Percentiles rank a stretch among this genome's conserved stretches.
Evolutionary conservation across 2,888 invertebrate genomes (phyloP).

Genomic region (Mantis religiosa): DNA sequence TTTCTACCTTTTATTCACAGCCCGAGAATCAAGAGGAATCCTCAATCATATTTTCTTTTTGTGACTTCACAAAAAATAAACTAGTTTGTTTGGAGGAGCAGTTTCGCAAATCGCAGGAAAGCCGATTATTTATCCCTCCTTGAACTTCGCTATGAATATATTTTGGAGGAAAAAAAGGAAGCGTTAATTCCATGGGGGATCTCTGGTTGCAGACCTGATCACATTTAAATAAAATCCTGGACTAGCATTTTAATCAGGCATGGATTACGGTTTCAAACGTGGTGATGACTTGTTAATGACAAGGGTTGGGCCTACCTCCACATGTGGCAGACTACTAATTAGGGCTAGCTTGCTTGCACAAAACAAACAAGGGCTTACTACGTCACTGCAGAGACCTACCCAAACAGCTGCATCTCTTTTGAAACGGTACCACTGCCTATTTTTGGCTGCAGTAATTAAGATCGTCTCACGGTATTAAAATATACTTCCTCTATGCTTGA

Average conservation of each 20-base stretch:
- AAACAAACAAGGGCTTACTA: neutral
- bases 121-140: too few relatives aligned
- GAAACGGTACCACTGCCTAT: neutral
- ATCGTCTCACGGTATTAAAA: too few relatives aligned
- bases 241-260: slow-evolving; percentile 18
- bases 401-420: neutral
- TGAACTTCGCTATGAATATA: too few relatives aligned
- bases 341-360: neutral
- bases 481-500: too few relatives aligned
- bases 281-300: slow-evolving; percentile 23
- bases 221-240: slow-evolving; percentile 13
- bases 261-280: slow-evolving; percentile 16
- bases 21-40: too few relatives aligned
- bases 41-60: too few relatives aligned
- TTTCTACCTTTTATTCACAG: too few relatives aligned
- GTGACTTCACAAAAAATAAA: too few relatives aligned
- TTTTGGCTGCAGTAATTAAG: neutral
- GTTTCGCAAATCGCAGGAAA: too few relatives aligned
- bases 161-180: too few relatives aligned
- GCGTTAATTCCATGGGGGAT: too few relatives aligned
- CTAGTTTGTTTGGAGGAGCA: too few relatives aligned
- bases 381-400: neutral
- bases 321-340: slow-evolving; percentile 8
- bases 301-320: neutral
- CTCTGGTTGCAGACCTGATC: neutral